phyloP scores from a whole-genome alignment of 1,140 invertebrate species.

The Heliconius melpomene region DNA sequence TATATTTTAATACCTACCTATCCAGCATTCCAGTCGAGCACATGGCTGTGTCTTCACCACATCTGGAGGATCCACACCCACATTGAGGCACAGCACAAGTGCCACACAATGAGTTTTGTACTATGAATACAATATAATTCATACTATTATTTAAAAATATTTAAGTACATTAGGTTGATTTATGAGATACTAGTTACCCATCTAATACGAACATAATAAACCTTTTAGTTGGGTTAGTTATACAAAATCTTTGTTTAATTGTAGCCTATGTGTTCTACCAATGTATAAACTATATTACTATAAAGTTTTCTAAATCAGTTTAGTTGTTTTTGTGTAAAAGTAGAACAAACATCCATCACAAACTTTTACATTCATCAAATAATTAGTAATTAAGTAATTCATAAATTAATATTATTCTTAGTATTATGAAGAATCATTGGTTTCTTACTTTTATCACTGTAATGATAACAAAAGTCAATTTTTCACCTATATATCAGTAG shows the following conservation, averaged over 20 bases:
- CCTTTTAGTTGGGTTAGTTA: too few species aligned
- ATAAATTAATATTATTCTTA: neutral
- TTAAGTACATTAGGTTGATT: neutral
- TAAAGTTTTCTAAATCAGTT: too few species aligned
- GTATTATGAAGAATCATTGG: neutral
- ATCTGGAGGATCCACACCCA: constrained; percentile 99
- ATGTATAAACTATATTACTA: too few species aligned
- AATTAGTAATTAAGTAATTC: neutral
- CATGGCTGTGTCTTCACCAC: constrained; percentile 98
- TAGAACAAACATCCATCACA: too few species aligned
- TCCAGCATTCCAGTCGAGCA: constrained; percentile 98
- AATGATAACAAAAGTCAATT: constrained; percentile 8
- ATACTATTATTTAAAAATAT: neutral
- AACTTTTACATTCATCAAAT: too few species aligned
- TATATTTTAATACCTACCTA: constrained; percentile 84
- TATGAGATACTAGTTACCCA: neutral
- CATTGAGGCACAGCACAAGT: constrained; percentile 97
- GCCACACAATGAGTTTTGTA: constrained; percentile 99
- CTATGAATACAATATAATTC: constrained; percentile 69
- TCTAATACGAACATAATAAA: too few species aligned
- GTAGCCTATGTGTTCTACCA: neutral
- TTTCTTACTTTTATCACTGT: neutral
- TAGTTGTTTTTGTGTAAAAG: too few species aligned
- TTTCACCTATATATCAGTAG: neutral
- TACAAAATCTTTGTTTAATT: neutral